A percentile compares a stretch with the other conserved stretches of the same genome.
Evolutionary conservation across 2,797 vertebrate genomes (phyloP).

Genomic region (Chelidonichthys spinosus): DNA sequence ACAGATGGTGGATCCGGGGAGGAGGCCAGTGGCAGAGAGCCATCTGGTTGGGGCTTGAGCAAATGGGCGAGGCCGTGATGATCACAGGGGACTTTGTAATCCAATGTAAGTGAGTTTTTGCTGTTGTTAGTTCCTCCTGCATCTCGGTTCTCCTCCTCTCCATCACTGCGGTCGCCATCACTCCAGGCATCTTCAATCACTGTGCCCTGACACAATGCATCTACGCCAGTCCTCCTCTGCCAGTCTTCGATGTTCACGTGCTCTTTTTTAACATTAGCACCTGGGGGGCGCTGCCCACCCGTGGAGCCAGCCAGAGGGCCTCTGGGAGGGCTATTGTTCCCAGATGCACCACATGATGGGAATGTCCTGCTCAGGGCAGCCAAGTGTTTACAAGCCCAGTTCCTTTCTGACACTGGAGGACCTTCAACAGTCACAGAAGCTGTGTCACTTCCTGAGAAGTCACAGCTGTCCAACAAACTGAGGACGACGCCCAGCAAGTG

Average conservation of each 20-base stretch:
- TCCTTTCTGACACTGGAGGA: conserved; percentile 87
- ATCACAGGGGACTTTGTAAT: conserved; percentile 82
- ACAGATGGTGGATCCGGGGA: conserved; percentile 74
- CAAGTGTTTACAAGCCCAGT: conserved; percentile 94
- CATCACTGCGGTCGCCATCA: conserved; percentile 85
- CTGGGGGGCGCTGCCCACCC: conserved; percentile 59
- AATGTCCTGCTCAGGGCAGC: conserved; percentile 85
- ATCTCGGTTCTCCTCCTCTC: conserved; percentile 82
- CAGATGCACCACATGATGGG: conserved; percentile 50
- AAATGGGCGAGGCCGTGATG: conserved; percentile 86
- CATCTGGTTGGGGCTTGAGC: conserved; percentile 78
- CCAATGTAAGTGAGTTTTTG: conserved; percentile 56
- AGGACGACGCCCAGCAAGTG: conserved; percentile 88
- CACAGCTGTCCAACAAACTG: conserved; percentile 92
- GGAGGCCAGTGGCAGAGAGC: conserved; percentile 79
- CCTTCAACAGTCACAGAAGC: conserved; percentile 92
- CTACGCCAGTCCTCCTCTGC: conserved; percentile 74
- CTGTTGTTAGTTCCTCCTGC: conserved; percentile 36
- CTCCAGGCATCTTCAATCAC: conserved; percentile 83
- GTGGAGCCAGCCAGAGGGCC: conserved; percentile 30
- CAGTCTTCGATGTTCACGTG: conserved; percentile 74
- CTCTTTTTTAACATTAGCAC: conserved; percentile 72
- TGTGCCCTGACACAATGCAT: conserved; percentile 78
- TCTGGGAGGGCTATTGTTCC: conserved; percentile 32
- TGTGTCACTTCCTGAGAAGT: conserved; percentile 91